Evolutionary conservation across 1,140 invertebrate genomes (phyloP).

Genomic region (Leptestheria dahalacensis): DNA sequence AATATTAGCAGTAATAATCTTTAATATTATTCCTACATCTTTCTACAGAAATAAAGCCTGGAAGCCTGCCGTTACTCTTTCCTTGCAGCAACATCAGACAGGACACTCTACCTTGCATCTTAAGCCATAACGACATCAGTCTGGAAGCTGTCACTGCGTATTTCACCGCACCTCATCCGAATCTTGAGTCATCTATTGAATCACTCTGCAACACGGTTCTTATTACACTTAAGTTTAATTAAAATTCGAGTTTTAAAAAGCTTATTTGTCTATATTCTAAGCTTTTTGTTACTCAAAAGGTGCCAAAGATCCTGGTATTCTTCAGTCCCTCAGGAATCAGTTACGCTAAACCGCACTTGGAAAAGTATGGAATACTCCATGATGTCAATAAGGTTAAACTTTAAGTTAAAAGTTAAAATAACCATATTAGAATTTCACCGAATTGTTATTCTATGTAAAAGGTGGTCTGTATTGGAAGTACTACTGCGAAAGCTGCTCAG

Average conservation of each 20-base stretch:
- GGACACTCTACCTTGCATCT: conserved; percentile 1
- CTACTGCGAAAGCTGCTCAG: neutral
- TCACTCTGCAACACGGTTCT: neutral
- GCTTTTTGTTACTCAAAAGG: neutral
- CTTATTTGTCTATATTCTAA: no score
- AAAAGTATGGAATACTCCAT: neutral
- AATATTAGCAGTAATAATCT: neutral
- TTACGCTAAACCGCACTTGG: neutral
- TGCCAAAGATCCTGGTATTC: neutral
- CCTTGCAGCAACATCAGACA: neutral
- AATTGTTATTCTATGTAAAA: neutral
- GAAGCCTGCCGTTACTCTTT: neutral
- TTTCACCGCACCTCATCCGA: neutral
- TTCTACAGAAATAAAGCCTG: neutral
- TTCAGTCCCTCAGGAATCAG: conserved; percentile 2
- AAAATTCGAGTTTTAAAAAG: no score
- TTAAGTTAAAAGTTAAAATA: neutral
- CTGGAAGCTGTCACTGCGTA: neutral
- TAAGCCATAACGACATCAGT: neutral
- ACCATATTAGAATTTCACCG: neutral
- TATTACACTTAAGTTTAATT: neutral
- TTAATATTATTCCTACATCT: neutral
- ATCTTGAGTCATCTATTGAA: neutral
- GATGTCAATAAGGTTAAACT: neutral
- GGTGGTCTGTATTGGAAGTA: neutral